These are phyloP conservation scores for Phalera bucephala DNA, from an alignment of 2,888 invertebrate species.

Conservation along the genomic window DNA sequence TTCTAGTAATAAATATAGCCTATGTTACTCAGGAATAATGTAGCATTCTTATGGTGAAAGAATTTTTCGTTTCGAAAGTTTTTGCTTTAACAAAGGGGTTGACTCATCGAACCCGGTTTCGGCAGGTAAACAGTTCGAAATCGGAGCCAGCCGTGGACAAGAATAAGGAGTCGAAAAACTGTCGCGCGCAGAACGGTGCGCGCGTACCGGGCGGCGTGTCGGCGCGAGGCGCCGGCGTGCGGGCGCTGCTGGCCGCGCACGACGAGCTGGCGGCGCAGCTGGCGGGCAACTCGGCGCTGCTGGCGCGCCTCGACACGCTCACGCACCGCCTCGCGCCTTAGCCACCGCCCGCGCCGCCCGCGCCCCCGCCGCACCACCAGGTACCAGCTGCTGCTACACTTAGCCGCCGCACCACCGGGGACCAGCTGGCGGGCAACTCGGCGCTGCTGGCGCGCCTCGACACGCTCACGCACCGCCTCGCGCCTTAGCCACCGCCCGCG, in stretches of 20 bases:
- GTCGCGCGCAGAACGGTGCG: slow-evolving; percentile 1
- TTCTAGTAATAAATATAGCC: no score
- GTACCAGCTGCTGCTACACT: no score
- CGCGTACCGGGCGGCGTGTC: slow-evolving; percentile 24
- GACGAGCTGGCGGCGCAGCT: slow-evolving; percentile 46
- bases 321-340: slow-evolving; percentile 25
- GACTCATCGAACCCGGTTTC: no score
- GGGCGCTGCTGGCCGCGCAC: slow-evolving; percentile 57
- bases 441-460: no score
- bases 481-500: no score
- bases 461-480: no score
- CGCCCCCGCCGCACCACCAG: not conserved
- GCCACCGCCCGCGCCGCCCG: not conserved
- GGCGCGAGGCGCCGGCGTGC: slow-evolving; percentile 47
- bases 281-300: slow-evolving; percentile 46
- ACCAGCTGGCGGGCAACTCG: no score
- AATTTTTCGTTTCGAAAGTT: no score
- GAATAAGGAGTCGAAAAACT: not conserved
- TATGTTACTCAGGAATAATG: no score
- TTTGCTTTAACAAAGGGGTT: no score
- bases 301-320: slow-evolving; percentile 20
- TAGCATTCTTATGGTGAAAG: no score
- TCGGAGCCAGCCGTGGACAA: not conserved
- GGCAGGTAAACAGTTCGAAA: slow-evolving; percentile 8
- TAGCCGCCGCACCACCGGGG: no score